These are phyloP conservation scores for Eutolmus rufibarbis DNA, from an alignment of 2,888 invertebrate species.

Conservation along the genomic window DNA sequence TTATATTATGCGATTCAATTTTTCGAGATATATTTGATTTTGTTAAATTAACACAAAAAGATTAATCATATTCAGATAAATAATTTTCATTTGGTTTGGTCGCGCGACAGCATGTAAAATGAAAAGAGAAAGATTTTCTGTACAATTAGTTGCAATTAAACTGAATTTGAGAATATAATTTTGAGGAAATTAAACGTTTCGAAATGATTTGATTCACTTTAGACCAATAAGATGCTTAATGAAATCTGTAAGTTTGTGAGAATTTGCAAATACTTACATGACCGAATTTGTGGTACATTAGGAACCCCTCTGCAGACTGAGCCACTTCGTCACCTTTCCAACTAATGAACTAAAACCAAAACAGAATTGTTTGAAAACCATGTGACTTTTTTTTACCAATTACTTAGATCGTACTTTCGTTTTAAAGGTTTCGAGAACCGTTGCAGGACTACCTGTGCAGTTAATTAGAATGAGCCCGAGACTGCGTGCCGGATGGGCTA, in stretches of 20 bases:
- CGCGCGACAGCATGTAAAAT: slow-evolving; percentile 33
- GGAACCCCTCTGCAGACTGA: slow-evolving; percentile 86
- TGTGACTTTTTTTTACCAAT: neutral
- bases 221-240: neutral
- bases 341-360: slow-evolving; percentile 72
- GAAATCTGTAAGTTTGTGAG: neutral
- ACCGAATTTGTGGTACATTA: slow-evolving; percentile 90
- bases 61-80: neutral
- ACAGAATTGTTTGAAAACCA: neutral
- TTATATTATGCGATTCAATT: neutral
- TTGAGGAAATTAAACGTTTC: slow-evolving; percentile 53
- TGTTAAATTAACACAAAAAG: slow-evolving; percentile 14
- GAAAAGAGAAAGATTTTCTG: slow-evolving; percentile 20
- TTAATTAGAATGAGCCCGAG: slow-evolving; percentile 85
- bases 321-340: slow-evolving; percentile 86
- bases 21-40: neutral
- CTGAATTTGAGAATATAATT: neutral
- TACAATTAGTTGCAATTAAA: neutral
- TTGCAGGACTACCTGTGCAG: slow-evolving; percentile 85
- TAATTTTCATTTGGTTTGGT: slow-evolving; percentile 20
- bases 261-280: slow-evolving; percentile 72
- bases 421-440: slow-evolving; percentile 85
- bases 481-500: slow-evolving; percentile 79
- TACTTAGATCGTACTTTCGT: slow-evolving; percentile 68
- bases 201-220: slow-evolving; percentile 1